phyloP scores from a whole-genome alignment of 2,888 invertebrate species.

The Odontocerum albicorne region DNA sequence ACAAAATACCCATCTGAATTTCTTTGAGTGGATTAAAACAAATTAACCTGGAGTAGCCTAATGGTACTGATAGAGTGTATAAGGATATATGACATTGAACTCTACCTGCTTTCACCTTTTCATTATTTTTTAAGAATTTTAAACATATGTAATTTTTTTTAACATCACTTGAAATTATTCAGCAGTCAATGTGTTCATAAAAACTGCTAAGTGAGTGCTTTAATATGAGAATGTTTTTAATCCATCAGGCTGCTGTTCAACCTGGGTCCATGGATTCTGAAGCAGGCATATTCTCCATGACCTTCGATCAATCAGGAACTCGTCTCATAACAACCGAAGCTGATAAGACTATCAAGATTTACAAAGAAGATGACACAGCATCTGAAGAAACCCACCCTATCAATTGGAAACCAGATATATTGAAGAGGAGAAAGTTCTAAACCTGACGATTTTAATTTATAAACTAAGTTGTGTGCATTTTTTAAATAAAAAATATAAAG shows the following conservation, averaged over 20 bases:
- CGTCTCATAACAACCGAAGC: slow-evolving; percentile 96
- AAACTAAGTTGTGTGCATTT: background rate
- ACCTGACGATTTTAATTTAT: background rate
- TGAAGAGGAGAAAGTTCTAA: slow-evolving; percentile 89
- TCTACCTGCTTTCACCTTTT: too few relatives aligned
- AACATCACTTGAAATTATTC: too few relatives aligned
- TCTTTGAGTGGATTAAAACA: too few relatives aligned
- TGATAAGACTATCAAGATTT: slow-evolving; percentile 99
- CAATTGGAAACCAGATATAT: slow-evolving; percentile 96
- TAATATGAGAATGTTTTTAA: too few relatives aligned
- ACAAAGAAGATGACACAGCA: slow-evolving; percentile 95
- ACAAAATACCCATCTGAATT: too few relatives aligned
- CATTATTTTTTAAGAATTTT: too few relatives aligned
- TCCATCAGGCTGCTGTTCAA: slow-evolving; percentile 90
- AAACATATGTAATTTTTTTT: too few relatives aligned
- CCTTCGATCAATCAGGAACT: slow-evolving; percentile 93
- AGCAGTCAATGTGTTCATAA: too few relatives aligned
- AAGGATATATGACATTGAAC: too few relatives aligned
- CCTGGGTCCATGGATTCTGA: slow-evolving; percentile 99
- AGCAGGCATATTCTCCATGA: slow-evolving; percentile 95
- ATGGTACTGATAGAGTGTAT: too few relatives aligned
- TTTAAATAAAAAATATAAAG: slow-evolving; percentile 4
- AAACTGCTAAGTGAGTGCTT: too few relatives aligned
- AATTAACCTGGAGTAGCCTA: too few relatives aligned
- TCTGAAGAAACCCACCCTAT: slow-evolving; percentile 96